Conservation (phyloP, 1,140 invertebrate genomes). For the Drosophila virilis region DNA sequence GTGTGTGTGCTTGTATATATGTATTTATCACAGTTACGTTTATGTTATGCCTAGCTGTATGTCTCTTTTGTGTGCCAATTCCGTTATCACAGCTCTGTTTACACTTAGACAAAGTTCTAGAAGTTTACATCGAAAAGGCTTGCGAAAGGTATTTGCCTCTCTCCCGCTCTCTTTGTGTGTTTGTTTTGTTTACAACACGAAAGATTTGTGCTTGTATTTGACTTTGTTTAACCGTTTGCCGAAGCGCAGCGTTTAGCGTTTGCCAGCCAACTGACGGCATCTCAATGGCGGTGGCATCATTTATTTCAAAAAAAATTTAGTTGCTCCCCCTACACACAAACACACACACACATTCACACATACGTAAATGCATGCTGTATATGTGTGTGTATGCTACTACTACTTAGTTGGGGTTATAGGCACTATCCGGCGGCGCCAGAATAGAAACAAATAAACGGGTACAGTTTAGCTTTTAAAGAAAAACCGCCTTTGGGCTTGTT, state of each 20-base stretch:
- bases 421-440: conserved; percentile 1
- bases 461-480: conserved; percentile 50
- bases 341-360: background rate
- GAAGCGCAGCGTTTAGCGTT: conserved; percentile 64
- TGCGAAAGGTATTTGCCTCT: conserved; percentile 28
- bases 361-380: conserved; percentile 15
- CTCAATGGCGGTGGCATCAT: conserved; percentile 57
- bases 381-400: conserved; percentile 19
- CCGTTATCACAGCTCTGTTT: conserved; percentile 73
- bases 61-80: conserved; percentile 49
- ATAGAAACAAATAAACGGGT: conserved; percentile 40
- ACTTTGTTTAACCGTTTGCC: conserved; percentile 39
- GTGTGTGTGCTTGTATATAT: conserved; percentile 20
- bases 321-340: conserved; percentile 17
- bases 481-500: conserved; percentile 16
- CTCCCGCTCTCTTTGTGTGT: conserved; percentile 22
- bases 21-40: conserved; percentile 67
- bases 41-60: conserved; percentile 24
- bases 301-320: conserved; percentile 70
- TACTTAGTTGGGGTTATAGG: conserved; percentile 20
- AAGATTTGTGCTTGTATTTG: conserved; percentile 32
- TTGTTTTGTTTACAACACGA: conserved; percentile 47
- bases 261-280: conserved; percentile 70
- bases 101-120: conserved; percentile 42
- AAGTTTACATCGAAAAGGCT: conserved; percentile 70